Evolutionary conservation across 2,113 vertebrate species (phyloP), one percentile per base, ranked within the genome.

Genomic region (Oncorhynchus kisutch): DNA sequence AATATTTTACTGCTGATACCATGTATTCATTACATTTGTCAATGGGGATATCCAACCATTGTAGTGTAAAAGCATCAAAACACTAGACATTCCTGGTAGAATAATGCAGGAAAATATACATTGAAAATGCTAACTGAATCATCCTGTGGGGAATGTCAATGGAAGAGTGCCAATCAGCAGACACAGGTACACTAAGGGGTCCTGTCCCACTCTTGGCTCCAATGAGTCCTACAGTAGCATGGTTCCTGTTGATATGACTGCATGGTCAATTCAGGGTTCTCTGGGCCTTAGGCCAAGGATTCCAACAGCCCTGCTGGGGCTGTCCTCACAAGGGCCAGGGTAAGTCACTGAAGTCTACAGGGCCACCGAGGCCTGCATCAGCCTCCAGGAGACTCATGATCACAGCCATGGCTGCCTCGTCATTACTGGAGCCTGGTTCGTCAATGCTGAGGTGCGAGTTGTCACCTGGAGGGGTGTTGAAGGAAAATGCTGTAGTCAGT

Each of bases 331-430:
- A 90, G 73, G 98, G 98, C 98, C 98, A 99, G 5, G 98, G 98
- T 76, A 99, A 95, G 90, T 99, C 98, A 2, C 97, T 99, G 87
- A 99, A 99, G 92, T 99, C 98, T 31, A 99, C 98, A 0, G 98
- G 98, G 14, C 98, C 98, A 0, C 98, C 98, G 0, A 99, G 94
- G 74, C 98, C 97, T 2, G 98, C 97, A 39, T 99, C 98, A 0
- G 98, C 98, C 94, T 99, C 98, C 90, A 99, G 91, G 82, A 99
- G 94, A 83, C 97, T 99, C 98, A 99, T 99, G 78, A 99, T 99
- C 69, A 99, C 98, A 0, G 98, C 97, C 98, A 99, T 99, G 4
- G 98, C 98, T 0, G 98, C 98, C 88, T 99, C 98, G 0, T 99
- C 98, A 0, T 98, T 99, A 88, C 97, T 99, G 18, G 97, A 98